Evolutionary conservation across 1,140 invertebrate genomes (phyloP), one percentile per base, ranked within the genome.

Genomic region (Pachyrhynchus sulphureomaculatus): DNA sequence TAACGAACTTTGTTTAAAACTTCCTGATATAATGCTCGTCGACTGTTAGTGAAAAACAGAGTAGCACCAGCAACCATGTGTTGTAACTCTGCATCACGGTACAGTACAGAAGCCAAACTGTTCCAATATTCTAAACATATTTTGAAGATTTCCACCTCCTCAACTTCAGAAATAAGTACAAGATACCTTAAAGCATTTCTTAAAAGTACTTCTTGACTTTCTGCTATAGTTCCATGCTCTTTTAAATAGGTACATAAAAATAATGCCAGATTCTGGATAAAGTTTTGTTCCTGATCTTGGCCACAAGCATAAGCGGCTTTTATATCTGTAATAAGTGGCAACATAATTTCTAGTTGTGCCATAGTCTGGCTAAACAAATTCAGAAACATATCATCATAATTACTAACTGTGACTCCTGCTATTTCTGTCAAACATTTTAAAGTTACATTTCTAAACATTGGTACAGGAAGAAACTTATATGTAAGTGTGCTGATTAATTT

Each of bases 61-160:
- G 78, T 75, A 9, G 42, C 34, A 56, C 78, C 75, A 32, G 78
- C 72, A 67, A 78, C 78, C 53, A 47, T 55, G 44, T 68, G 53
- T 51, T 69, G 68, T 72, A 83, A 83, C 68, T 89, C 87, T 72
- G 90, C 87, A 42, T 62, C 60, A n/a, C 53, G 21, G 74, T 99
- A 99, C 51, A 99, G 80, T 75, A 98, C 93, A 48, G 92, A 85
- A 13, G 92, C 85, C 17, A 99, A 80, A 55, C 86, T 86, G 80
- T 97, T 98, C 98, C 98, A 99, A 77, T 98, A 99, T 76, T 99
- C 98, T 17, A 99, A 79, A 76, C 97, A 99, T 63, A 99, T 99
- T 82, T 99, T 99, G 75, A 99, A 99, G 55, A 99, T 97, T 82
- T 99, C 98, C 0, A 97, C 93, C 74, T 99, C 98, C 64, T 99